A percentile compares a stretch with the other conserved stretches of the same genome.
Evolutionary conservation across 2,113 vertebrate species (phyloP).

Genomic region (Struthio camelus): DNA sequence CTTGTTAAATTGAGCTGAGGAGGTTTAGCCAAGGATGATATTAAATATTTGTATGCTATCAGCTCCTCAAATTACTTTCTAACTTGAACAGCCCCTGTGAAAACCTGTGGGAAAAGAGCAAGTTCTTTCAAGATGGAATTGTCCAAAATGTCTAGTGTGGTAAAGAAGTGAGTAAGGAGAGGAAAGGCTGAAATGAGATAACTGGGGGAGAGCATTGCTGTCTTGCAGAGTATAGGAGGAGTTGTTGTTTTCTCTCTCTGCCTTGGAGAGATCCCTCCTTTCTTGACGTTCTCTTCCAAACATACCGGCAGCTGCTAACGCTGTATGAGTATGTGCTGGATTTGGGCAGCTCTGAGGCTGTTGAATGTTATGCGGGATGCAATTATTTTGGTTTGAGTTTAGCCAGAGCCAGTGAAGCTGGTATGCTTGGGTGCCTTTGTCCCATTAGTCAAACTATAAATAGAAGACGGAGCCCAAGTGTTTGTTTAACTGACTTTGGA

Average conservation of each 20-base stretch:
- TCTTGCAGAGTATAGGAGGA: background rate
- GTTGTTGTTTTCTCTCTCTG: constrained; percentile 3
- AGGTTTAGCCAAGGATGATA: background rate
- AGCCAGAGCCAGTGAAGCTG: background rate
- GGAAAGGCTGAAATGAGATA: background rate
- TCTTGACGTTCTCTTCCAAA: background rate
- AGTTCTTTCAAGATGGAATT: too few species aligned
- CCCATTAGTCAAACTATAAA: background rate
- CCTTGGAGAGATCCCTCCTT: background rate
- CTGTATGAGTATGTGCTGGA: background rate
- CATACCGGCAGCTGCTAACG: background rate
- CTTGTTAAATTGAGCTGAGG: accelerated
- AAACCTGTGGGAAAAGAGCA: too few species aligned
- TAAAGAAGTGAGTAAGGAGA: background rate
- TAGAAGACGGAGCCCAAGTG: background rate
- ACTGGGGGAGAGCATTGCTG: background rate
- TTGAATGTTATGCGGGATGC: background rate
- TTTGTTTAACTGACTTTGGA: background rate
- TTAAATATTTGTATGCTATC: too few species aligned
- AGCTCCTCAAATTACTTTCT: too few species aligned
- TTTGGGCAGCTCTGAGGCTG: background rate
- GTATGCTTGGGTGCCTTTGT: background rate
- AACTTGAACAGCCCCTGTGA: too few species aligned
- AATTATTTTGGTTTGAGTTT: background rate
- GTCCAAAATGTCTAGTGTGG: too few species aligned